Percentiles rank a stretch among this genome's conserved stretches.
These are phyloP conservation scores for Macrotis lagotis DNA, from an alignment of 2,113 vertebrate species.

Conservation along the genomic window DNA sequence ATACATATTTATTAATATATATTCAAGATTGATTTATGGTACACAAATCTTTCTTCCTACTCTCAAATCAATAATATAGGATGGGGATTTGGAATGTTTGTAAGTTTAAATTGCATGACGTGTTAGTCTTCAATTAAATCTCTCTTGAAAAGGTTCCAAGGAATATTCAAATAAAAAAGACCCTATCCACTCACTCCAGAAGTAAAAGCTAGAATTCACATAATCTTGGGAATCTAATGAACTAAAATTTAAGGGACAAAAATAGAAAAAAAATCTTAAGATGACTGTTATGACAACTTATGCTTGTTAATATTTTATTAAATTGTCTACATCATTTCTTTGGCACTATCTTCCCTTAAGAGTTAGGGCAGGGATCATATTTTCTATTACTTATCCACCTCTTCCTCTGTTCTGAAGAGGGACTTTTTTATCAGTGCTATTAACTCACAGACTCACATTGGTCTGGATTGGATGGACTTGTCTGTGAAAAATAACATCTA, in stretches of 20 bases:
- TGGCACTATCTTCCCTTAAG: not conserved
- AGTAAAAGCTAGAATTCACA: not conserved
- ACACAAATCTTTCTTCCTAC: not conserved
- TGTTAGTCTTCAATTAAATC: not conserved
- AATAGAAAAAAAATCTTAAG: constrained; percentile 20
- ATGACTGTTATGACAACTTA: not conserved
- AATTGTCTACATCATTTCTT: constrained; percentile 1
- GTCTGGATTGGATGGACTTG: not conserved
- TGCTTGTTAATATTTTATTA: not conserved
- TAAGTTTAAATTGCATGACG: not conserved
- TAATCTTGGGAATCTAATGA: not conserved
- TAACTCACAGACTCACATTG: constrained; percentile 8
- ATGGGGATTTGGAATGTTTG: not conserved
- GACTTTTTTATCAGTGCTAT: not conserved
- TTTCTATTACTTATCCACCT: not conserved
- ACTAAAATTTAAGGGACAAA: constrained; percentile 32
- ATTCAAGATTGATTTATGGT: not conserved
- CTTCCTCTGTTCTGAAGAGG: not conserved
- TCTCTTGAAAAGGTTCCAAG: not conserved
- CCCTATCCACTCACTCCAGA: constrained; percentile 2
- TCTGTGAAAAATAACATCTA: not conserved
- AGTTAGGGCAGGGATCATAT: not conserved
- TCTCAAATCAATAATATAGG: not conserved
- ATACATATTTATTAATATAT: not conserved
- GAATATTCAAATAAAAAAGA: not conserved